phyloP scores from a whole-genome alignment of 2,113 vertebrate genomes.

The Oncorhynchus masou region DNA sequence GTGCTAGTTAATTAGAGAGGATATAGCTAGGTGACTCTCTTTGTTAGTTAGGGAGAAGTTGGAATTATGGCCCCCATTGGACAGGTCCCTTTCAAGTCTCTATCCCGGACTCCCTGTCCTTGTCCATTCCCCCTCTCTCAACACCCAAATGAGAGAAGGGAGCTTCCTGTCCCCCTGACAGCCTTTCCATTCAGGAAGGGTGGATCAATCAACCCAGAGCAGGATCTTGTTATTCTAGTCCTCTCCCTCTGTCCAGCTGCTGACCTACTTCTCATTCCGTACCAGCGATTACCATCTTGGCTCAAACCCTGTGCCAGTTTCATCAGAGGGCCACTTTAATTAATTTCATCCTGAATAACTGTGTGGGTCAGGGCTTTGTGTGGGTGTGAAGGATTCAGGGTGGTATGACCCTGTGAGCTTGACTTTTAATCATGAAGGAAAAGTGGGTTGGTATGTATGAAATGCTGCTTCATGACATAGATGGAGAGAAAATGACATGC shows the following conservation, averaged over 20 bases:
- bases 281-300: conserved; percentile 32
- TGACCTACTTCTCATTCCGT: conserved; percentile 52
- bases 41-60: neutral
- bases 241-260: conserved; percentile 36
- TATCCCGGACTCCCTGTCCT: conserved; percentile 5
- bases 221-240: conserved; percentile 55
- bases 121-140: conserved; percentile 3
- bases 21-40: too few species aligned
- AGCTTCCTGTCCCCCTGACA: conserved; percentile 11
- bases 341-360: conserved; percentile 61
- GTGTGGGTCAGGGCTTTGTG: conserved; percentile 43
- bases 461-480: neutral
- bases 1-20: too few species aligned
- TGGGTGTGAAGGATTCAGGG: conserved; percentile 31
- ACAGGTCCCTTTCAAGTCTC: conserved; percentile 6
- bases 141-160: conserved; percentile 30
- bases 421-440: conserved; percentile 30
- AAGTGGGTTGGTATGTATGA: neutral
- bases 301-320: conserved; percentile 48
- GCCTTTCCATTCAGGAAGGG: conserved; percentile 26
- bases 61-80: conserved; percentile 13
- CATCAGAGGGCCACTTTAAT: conserved; percentile 48
- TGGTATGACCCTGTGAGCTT: conserved; percentile 34
- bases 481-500: neutral
- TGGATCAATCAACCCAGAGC: conserved; percentile 10